phyloP scores from a whole-genome alignment of 2,797 vertebrate species.

The Bucorvus abyssinicus region DNA sequence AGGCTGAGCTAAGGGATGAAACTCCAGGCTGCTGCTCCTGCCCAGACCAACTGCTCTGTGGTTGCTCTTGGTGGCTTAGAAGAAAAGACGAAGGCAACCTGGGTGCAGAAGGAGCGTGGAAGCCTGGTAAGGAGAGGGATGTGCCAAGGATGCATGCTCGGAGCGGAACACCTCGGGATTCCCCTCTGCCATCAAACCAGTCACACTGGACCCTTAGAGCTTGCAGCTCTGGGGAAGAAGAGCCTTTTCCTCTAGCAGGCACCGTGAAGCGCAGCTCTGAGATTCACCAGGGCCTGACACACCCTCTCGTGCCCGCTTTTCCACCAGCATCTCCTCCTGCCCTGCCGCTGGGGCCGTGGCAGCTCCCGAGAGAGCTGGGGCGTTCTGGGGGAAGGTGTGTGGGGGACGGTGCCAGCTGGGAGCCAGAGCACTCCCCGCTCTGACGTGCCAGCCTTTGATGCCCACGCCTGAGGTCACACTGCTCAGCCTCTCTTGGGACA shows the following conservation, averaged over 20 bases:
- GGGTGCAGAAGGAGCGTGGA: neutral
- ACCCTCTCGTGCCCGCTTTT: neutral
- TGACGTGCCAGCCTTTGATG: neutral
- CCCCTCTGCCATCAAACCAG: neutral
- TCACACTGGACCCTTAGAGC: neutral
- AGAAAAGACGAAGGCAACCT: neutral
- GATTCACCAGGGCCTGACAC: neutral
- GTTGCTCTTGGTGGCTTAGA: neutral
- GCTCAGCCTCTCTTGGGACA: neutral
- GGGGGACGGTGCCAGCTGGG: neutral
- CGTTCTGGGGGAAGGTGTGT: fast-evolving
- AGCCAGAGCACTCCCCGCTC: neutral
- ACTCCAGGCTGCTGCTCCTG: neutral
- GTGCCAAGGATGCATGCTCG: neutral
- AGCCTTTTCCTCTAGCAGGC: neutral
- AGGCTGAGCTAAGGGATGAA: neutral
- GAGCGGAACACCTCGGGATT: neutral
- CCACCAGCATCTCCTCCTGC: neutral
- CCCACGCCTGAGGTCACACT: neutral
- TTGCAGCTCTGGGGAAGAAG: neutral
- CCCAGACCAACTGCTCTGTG: fast-evolving
- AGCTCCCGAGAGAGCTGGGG: neutral
- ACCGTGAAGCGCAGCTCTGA: neutral
- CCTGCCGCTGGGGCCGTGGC: neutral
- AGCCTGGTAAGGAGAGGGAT: neutral